Conservation (phyloP, 2,113 vertebrate species). For the Coptodon rendalli region DNA sequence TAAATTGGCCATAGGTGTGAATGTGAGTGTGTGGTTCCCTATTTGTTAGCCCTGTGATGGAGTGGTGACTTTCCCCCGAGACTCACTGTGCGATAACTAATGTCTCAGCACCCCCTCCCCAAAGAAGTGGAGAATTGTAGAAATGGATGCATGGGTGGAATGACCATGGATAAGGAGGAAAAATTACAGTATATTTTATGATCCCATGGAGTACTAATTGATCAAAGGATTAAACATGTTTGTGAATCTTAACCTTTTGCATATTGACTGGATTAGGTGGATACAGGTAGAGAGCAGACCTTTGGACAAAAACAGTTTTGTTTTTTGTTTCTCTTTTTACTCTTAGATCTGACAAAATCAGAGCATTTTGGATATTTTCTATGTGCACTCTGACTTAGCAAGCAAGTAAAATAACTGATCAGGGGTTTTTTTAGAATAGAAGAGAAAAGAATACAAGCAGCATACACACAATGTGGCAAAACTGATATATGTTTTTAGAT, state of each 20-base stretch:
- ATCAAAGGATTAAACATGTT: background rate
- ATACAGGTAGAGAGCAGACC: background rate
- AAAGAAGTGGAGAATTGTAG: background rate
- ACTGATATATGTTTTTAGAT: constrained; percentile 16
- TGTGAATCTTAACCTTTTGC: background rate
- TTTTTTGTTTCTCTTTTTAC: background rate
- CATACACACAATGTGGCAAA: background rate
- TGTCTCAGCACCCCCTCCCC: background rate
- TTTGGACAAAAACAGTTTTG: background rate
- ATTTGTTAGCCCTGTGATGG: background rate
- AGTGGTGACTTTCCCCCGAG: background rate
- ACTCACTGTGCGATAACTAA: background rate
- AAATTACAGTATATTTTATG: background rate
- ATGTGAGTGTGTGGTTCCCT: background rate
- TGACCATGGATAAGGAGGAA: background rate
- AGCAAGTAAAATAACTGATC: constrained; percentile 19
- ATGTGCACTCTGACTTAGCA: background rate
- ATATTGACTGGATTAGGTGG: background rate
- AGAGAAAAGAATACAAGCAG: background rate
- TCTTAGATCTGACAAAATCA: constrained; percentile 8
- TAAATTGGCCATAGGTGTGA: background rate
- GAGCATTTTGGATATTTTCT: background rate
- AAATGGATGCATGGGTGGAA: background rate
- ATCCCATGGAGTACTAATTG: background rate
- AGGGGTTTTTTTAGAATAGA: background rate